Conservation (phyloP, 1,140 invertebrate genomes). For the Pantala flavescens region DNA sequence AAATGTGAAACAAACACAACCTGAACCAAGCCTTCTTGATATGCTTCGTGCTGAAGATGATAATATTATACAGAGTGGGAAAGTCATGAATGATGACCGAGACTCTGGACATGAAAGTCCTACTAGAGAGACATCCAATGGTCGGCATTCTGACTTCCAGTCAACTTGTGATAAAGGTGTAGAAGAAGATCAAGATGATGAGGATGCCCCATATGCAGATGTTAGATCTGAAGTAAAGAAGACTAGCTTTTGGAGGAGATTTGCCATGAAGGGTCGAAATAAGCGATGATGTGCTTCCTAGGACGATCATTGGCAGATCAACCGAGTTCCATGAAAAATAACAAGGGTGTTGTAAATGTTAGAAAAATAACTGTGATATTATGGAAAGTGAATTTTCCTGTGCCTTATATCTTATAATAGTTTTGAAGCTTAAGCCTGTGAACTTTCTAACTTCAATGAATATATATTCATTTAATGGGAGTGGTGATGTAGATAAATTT, state of each 20-base stretch:
- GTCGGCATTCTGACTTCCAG: not conserved
- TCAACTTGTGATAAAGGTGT: not conserved
- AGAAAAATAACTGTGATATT: constrained; percentile 8
- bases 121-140: not conserved
- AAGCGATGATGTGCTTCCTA: constrained; percentile 44
- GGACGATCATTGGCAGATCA: not conserved
- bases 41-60: constrained; percentile 42
- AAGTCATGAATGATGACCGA: constrained; percentile 20
- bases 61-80: not conserved
- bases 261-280: constrained; percentile 57
- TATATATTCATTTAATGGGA: not conserved
- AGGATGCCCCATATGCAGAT: constrained; percentile 18
- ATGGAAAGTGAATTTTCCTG: not conserved
- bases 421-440: not conserved
- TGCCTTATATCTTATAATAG: not conserved
- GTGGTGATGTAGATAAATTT: constrained; percentile 6
- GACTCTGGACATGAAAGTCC: constrained; percentile 16
- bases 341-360: not conserved
- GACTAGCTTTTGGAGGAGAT: constrained; percentile 58
- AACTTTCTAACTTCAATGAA: not conserved
- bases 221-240: constrained; percentile 38
- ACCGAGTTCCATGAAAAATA: not conserved
- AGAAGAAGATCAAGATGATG: not conserved
- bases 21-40: constrained; percentile 56
- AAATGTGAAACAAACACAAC: constrained; percentile 21